Percentiles rank a stretch among this genome's conserved stretches.
Evolutionary conservation across 2,113 vertebrate species (phyloP).

Genomic region (Aptenodytes patagonicus): DNA sequence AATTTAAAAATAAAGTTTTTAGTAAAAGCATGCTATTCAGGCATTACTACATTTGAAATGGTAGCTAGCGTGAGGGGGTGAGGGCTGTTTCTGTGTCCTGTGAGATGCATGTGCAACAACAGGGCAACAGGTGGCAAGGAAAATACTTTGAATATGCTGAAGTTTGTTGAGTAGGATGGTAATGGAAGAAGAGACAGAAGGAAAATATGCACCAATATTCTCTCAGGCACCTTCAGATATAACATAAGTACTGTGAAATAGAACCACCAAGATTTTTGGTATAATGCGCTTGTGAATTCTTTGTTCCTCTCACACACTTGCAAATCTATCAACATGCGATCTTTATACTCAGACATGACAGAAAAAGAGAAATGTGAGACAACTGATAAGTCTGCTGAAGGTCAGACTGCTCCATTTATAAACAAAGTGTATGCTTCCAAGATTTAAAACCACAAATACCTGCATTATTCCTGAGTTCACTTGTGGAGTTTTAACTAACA

Average conservation of each 20-base stretch:
- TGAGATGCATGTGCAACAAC: not conserved
- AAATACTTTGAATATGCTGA: not conserved
- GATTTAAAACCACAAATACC: not conserved
- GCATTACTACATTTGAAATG: not conserved
- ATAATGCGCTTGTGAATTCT: not conserved
- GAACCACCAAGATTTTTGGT: not conserved
- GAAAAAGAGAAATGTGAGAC: not conserved
- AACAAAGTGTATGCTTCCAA: not conserved
- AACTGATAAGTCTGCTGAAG: not conserved
- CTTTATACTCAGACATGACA: not conserved
- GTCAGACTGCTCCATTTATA: not conserved
- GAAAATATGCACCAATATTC: not conserved
- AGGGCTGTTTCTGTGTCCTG: not conserved
- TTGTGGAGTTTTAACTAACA: not conserved
- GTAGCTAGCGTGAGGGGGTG: not conserved
- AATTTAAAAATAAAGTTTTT: not conserved
- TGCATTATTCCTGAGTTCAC: not conserved
- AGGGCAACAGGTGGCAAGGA: not conserved
- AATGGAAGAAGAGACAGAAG: not conserved
- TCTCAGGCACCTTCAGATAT: not conserved
- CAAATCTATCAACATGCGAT: not conserved
- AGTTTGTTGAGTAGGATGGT: not conserved
- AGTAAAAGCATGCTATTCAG: not conserved
- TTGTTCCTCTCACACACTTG: not conserved
- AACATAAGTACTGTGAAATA: not conserved